Evolutionary conservation across 1,140 invertebrate genomes (phyloP).

Genomic region (Aphaenogaster rudis): DNA sequence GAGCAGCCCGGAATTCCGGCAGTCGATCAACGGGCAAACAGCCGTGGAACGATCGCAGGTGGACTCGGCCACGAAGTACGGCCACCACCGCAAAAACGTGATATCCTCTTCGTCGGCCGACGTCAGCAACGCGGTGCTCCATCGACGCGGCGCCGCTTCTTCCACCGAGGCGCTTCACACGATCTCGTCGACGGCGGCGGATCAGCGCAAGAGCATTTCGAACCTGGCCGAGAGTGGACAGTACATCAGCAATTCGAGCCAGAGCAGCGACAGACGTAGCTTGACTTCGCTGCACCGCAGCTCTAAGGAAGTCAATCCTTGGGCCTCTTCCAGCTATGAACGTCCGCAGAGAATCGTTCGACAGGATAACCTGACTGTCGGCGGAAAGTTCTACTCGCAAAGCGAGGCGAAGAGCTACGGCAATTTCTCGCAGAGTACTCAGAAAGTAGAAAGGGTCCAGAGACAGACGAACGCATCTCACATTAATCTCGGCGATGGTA

Average conservation of each 20-base stretch:
- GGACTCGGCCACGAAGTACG: constrained; percentile 77
- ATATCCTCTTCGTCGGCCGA: constrained; percentile 91
- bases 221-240: constrained; percentile 92
- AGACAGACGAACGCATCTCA: constrained; percentile 90
- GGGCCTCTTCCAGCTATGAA: constrained; percentile 86
- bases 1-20: constrained; percentile 76
- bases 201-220: constrained; percentile 92
- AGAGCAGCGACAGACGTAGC: constrained; percentile 91
- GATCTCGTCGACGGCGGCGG: constrained; percentile 92
- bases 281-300: constrained; percentile 92
- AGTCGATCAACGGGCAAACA: constrained; percentile 67
- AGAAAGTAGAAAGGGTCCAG: constrained; percentile 87
- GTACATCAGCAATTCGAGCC: constrained; percentile 89
- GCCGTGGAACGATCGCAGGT: constrained; percentile 56
- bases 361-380: constrained; percentile 90
- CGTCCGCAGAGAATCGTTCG: constrained; percentile 87
- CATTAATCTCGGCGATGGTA: constrained; percentile 90
- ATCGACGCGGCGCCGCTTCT: constrained; percentile 89
- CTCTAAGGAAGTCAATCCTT: constrained; percentile 85
- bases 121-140: constrained; percentile 91
- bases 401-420: constrained; percentile 90
- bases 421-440: constrained; percentile 87
- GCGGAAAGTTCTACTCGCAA: constrained; percentile 91
- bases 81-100: constrained; percentile 91
- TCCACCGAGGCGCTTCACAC: constrained; percentile 90